A percentile compares a stretch with the other conserved stretches of the same genome.
phyloP scores from a whole-genome alignment of 2,888 invertebrate species.

The Saturnia pavonia region DNA sequence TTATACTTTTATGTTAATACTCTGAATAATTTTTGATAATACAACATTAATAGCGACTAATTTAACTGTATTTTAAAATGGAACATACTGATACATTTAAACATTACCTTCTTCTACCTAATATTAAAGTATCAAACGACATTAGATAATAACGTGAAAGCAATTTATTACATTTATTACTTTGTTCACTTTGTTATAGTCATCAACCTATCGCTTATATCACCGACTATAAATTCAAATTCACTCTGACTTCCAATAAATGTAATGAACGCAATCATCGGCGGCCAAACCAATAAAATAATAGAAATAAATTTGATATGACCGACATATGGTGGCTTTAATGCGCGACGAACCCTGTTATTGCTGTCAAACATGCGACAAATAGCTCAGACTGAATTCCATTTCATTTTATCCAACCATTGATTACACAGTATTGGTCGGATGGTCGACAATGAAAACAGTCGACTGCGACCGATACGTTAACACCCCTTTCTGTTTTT shows the following conservation, averaged over 20 bases:
- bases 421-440: constrained; percentile 80
- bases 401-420: constrained; percentile 74
- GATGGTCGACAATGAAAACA: constrained; percentile 73
- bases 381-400: constrained; percentile 72
- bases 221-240: constrained; percentile 77
- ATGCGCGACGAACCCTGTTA: constrained; percentile 78
- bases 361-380: constrained; percentile 82
- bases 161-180: constrained; percentile 76
- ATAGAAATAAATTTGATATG: constrained; percentile 82
- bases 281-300: constrained; percentile 77
- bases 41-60: constrained; percentile 29
- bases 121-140: constrained; percentile 15
- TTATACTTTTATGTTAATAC: constrained; percentile 55
- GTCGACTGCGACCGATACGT: constrained; percentile 74
- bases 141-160: constrained; percentile 35
- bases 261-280: constrained; percentile 79
- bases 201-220: constrained; percentile 76
- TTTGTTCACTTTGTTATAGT: constrained; percentile 75
- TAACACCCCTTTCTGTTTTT: constrained; percentile 80
- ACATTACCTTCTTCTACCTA: not conserved
- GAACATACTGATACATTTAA: not conserved
- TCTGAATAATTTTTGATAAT: constrained; percentile 46
- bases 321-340: constrained; percentile 80
- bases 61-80: constrained; percentile 18
- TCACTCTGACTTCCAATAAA: constrained; percentile 79